phyloP scores from a whole-genome alignment of 2,888 invertebrate species.

The Hetaerina titia region DNA sequence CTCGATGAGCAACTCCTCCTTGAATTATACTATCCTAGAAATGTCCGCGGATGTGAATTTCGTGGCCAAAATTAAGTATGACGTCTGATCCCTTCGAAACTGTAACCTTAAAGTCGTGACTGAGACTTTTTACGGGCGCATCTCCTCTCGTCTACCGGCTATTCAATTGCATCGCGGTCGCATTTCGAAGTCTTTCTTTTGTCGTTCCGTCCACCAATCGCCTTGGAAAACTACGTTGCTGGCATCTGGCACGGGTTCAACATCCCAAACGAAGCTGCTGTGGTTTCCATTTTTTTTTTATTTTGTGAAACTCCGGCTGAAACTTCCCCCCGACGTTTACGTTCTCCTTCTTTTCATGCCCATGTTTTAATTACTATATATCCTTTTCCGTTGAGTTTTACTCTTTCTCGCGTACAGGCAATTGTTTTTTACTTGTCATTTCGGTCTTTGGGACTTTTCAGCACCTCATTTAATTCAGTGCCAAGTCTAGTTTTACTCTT shows the following conservation, averaged over 20 bases:
- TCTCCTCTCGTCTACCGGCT: not conserved
- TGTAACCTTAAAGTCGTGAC: not conserved
- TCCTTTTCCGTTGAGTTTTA: not conserved
- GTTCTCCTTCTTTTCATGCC: not conserved
- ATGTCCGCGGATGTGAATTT: not conserved
- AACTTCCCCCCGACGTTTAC: not conserved
- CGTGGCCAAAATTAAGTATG: not conserved
- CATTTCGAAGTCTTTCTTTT: not conserved
- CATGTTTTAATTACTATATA: slow-evolving; percentile 19
- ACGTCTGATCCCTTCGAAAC: not conserved
- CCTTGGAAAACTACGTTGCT: not conserved
- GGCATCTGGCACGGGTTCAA: slow-evolving; percentile 15
- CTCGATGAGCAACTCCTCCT: not conserved
- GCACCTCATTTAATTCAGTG: not conserved
- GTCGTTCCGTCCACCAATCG: not conserved
- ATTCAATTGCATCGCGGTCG: slow-evolving; percentile 23
- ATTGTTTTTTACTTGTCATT: not conserved
- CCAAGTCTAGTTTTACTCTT: not conserved
- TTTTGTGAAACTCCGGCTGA: not conserved
- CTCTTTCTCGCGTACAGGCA: not conserved
- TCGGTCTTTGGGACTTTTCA: not conserved
- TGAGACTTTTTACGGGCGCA: not conserved
- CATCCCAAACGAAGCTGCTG: not conserved
- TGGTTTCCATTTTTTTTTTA: not conserved
- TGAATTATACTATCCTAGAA: not conserved